Evolutionary conservation across 1,140 invertebrate genomes (phyloP), one percentile per base, ranked within the genome.

Genomic region (Drosophila subobscura): DNA sequence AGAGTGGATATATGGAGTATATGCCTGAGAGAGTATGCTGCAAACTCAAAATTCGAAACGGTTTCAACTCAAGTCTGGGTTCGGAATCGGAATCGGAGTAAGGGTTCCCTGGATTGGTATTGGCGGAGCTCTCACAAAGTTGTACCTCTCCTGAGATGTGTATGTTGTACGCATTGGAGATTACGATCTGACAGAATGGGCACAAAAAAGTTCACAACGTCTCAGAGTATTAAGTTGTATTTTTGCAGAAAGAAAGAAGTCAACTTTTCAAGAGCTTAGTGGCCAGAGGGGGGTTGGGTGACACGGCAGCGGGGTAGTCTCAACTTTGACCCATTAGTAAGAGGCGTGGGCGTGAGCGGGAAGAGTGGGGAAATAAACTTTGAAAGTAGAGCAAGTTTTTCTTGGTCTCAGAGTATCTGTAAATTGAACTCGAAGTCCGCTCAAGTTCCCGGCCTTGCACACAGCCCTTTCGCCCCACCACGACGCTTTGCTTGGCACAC

Each of bases 261-360:
- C 46, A 80, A 85, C 77, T 86, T 85, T 86, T 77, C 37, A 72
- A 77, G 85, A 85, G 77, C 77, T 85, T 80, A 66, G 66, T 51
- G 59, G 67, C 23, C 29, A 4, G 16, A 25, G 49, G 22, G 51
- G 25, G 5, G 50, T 7, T 37, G 50, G 50, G 22, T 20, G 23
- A 4, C 8, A 20, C 45, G 52, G 49, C 54, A 50, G 63, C 44
- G 54, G 68, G 79, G 66, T 27, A 47, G 52, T 68, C 66, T 49
- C 83, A 86, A 88, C 78, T 88, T 86, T 88, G 77, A 74, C 73
- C 83, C 83, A 88, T 81, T 78, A 88, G 63, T 22, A 40, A 16
- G 33, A 4, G 10, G 29, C 27, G 37, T 41, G 63, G 60, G 29
- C 8, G 8, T 0, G 25, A 5, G 25, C 25, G 25, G 6, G 33